phyloP scores from a whole-genome alignment of 2,113 vertebrate species.

The Sorex fumeus region DNA sequence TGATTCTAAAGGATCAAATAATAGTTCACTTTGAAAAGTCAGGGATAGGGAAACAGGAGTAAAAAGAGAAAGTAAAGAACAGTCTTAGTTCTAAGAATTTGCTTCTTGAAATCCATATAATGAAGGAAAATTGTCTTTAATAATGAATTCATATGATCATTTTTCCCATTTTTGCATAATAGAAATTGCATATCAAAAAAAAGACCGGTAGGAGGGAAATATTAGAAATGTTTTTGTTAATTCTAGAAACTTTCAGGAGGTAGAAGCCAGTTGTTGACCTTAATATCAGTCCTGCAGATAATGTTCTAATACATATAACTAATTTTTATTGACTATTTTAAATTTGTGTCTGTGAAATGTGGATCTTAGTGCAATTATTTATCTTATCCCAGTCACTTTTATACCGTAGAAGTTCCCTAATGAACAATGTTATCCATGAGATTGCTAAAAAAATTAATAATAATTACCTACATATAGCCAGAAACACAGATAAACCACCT shows the following conservation, averaged over 20 bases:
- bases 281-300: background rate
- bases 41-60: background rate
- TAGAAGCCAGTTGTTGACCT: background rate
- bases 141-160: constrained; percentile 3
- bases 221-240: constrained; percentile 1
- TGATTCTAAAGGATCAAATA: background rate
- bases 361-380: background rate
- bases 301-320: constrained; percentile 31
- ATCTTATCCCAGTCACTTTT: background rate
- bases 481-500: constrained; percentile 66
- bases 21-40: background rate
- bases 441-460: constrained; percentile 74
- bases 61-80: background rate
- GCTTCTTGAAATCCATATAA: background rate
- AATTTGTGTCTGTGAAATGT: background rate
- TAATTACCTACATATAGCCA: constrained; percentile 67
- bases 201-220: background rate
- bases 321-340: constrained; percentile 36
- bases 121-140: constrained; percentile 23
- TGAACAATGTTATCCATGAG: constrained; percentile 47
- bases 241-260: background rate
- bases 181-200: background rate
- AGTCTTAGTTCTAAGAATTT: background rate
- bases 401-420: constrained; percentile 25
- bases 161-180: background rate